phyloP scores from a whole-genome alignment of 2,797 vertebrate species.

The Orientallactaga sibirica region DNA sequence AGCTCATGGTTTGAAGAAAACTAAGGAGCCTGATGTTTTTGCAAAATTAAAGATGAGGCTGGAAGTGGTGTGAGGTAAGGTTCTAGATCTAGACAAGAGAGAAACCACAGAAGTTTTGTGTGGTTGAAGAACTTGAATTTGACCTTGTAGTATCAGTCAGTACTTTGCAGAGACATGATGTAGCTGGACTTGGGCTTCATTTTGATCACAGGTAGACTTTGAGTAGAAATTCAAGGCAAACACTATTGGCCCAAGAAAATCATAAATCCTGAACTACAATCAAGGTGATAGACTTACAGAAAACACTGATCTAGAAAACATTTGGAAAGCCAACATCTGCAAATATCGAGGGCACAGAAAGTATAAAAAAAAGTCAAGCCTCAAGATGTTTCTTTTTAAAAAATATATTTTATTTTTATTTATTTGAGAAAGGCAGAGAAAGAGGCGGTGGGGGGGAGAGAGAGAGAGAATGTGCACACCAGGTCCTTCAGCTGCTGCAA shows the following conservation, averaged over 20 bases:
- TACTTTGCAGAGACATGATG: constrained; percentile 16
- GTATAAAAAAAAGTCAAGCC: not conserved
- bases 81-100: constrained; percentile 44
- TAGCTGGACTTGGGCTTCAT: constrained; percentile 63
- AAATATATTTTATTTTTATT: too few relatives aligned
- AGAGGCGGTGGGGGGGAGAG: too few relatives aligned
- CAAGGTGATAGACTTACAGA: not conserved
- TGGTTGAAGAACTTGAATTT: constrained; percentile 55
- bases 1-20: not conserved
- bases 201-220: constrained; percentile 37
- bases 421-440: too few relatives aligned
- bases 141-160: constrained; percentile 55
- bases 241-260: not conserved
- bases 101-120: constrained; percentile 68
- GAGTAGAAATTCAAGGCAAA: not conserved
- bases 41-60: constrained; percentile 68
- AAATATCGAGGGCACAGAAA: not conserved
- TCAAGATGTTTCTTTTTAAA: not conserved
- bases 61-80: constrained; percentile 47
- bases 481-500: too few relatives aligned
- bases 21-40: constrained; percentile 48
- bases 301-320: not conserved
- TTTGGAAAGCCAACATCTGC: not conserved
- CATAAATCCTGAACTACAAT: not conserved
- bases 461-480: too few relatives aligned